Base-by-base conservation (phyloP, 2,797 vertebrate genomes). In the Pteropus rufus region DNA sequence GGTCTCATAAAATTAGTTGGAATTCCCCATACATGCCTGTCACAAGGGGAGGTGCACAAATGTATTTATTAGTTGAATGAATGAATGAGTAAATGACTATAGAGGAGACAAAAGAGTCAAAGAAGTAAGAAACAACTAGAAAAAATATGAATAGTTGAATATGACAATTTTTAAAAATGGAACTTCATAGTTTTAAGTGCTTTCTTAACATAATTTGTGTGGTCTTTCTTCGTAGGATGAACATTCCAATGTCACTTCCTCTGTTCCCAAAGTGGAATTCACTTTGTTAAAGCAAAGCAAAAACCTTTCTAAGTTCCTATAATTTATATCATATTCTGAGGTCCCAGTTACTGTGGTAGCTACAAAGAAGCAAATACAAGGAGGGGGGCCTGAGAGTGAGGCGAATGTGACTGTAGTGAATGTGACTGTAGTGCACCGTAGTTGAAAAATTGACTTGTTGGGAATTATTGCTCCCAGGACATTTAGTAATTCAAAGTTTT, bases 301-400 rank as follows among this genome's bases (percentile, higher is more conserved):
- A 77, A 93, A 52, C 12, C 14, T 85, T 76, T 84, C 58, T 76
- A 72, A 80, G 29, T 91, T 52, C 73, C 62, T 94, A 4, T 87
- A 81, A 93, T 92, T 92, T 95, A 21, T 67, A 76, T 94, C 31
- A 41, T 85, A 77, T 69, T 97, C 73, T 85, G 87, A 96, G 92
- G 14, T 75, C 41, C 31, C 52, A 76, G 91, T 98, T 97, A 54
- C 95, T 95, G 26, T 97, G 72, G 86, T 93, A 98, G 95, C 94
- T 96, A n/a, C 86, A 73, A 97, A 96, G 79, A 93, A 97, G 36
- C 26, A 96, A 73, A 65, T 97, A 96, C 23, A 91, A 94, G 34
- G 93, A 91, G 19, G 81, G 89, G 86, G 91, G 54, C 12, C 44
- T 44, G 89, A 67, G 82, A 91, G 41, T 70, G 75, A 95, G 49